These are phyloP conservation scores for Thereva unica DNA, from an alignment of 2,888 invertebrate genomes.

Conservation along the genomic window DNA sequence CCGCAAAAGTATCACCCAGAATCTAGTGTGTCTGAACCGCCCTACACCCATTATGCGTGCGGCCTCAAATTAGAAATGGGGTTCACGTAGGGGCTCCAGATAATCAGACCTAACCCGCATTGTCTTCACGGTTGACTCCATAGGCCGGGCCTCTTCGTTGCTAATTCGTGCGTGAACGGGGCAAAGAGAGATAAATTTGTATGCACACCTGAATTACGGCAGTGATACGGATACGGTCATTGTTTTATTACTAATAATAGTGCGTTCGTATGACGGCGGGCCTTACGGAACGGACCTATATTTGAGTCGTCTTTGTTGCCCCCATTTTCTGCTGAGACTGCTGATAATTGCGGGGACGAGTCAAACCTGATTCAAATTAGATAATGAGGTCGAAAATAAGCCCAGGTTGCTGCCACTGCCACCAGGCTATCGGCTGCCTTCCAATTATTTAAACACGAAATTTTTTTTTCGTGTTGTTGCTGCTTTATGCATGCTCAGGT, in stretches of 20 bases:
- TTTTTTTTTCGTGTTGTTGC: no score
- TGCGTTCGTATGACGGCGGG: constrained; percentile 4
- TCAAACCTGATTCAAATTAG: constrained; percentile 26
- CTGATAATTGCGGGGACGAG: constrained; percentile 9
- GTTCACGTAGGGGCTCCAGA: constrained; percentile 14
- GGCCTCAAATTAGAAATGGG: constrained; percentile 12
- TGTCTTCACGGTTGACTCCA: constrained; percentile 6
- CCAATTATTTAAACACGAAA: no score
- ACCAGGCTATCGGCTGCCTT: no score
- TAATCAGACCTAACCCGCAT: constrained; percentile 21
- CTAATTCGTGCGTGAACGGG: constrained; percentile 22
- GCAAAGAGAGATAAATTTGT: constrained; percentile 25
- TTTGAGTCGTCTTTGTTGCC: constrained; percentile 3
- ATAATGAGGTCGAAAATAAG: constrained; percentile 22
- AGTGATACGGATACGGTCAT: constrained; percentile 19
- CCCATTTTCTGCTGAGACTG: constrained; percentile 8
- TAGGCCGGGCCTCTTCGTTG: constrained; percentile 12
- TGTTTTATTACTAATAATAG: constrained; percentile 27
- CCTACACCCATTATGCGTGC: not conserved
- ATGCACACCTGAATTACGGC: constrained; percentile 10
- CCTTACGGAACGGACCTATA: constrained; percentile 2
- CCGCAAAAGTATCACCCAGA: no score
- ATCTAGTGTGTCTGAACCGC: no score
- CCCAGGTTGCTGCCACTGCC: not conserved
- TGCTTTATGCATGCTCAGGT: no score